phyloP scores from a whole-genome alignment of 2,797 vertebrate genomes.

The Dendrocincla fuliginosa region DNA sequence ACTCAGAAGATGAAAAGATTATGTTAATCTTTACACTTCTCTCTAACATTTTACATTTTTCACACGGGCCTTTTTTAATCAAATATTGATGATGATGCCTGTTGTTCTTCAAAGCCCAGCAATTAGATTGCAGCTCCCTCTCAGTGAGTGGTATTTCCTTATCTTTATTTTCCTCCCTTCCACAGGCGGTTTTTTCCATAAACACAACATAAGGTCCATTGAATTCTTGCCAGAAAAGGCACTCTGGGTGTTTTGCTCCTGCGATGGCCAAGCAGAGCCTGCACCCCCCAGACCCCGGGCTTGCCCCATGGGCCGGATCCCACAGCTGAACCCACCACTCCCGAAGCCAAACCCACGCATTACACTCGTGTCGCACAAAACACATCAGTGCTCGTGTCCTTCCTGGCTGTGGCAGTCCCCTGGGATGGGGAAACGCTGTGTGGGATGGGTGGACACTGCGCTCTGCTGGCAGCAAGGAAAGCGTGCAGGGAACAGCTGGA shows the following conservation, averaged over 20 bases:
- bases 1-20: constrained; percentile 69
- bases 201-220: background rate
- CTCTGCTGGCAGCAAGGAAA: constrained; percentile 64
- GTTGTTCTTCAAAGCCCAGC: constrained; percentile 81
- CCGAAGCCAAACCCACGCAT: background rate
- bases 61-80: constrained; percentile 77
- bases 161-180: background rate
- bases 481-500: background rate
- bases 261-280: background rate
- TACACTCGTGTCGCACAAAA: background rate
- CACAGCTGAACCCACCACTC: background rate
- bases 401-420: background rate
- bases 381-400: background rate
- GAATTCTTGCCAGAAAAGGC: background rate
- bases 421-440: background rate
- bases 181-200: background rate
- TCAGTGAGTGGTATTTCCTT: constrained; percentile 43
- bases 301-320: background rate
- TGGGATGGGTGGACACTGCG: constrained; percentile 49
- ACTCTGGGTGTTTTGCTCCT: background rate
- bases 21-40: constrained; percentile 63
- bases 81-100: constrained; percentile 83
- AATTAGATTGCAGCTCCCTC: constrained; percentile 71
- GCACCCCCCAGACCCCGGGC: background rate
- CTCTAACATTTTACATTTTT: constrained; percentile 71